Percentiles rank a stretch among this genome's conserved stretches.
Conservation (phyloP, 2,888 invertebrate species). For the Drosophila pseudotakahashii region DNA sequence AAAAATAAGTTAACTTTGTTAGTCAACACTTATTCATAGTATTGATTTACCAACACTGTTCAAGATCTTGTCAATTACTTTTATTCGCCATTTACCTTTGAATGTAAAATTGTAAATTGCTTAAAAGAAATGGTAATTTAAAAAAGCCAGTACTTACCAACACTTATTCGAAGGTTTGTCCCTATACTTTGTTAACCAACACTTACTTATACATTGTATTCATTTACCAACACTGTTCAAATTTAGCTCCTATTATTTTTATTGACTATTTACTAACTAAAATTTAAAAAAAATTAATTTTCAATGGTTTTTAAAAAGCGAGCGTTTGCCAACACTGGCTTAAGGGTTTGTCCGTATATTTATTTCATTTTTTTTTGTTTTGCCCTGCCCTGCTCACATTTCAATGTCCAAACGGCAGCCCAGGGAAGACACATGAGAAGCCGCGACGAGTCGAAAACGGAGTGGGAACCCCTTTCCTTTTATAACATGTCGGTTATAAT, state of each 20-base stretch:
- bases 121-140: neutral
- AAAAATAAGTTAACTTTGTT: too few species aligned
- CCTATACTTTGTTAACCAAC: too few species aligned
- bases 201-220: too few species aligned
- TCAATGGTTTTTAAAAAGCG: too few species aligned
- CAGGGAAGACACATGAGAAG: slow-evolving; percentile 11
- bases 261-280: too few species aligned
- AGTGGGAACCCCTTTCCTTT: slow-evolving; percentile 15
- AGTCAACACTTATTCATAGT: neutral
- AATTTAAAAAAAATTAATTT: too few species aligned
- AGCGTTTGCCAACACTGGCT: neutral
- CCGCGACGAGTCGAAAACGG: neutral
- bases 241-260: too few species aligned
- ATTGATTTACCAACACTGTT: neutral
- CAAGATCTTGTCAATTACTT: too few species aligned
- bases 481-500: slow-evolving; percentile 14
- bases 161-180: too few species aligned
- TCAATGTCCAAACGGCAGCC: slow-evolving; percentile 10
- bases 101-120: too few species aligned
- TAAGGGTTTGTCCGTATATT: neutral
- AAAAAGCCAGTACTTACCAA: neutral
- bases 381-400: slow-evolving; percentile 9
- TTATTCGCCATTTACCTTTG: too few species aligned
- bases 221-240: too few species aligned
- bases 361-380: neutral